Evolutionary conservation across 2,888 invertebrate genomes (phyloP).

Genomic region (Lamellibrachia columna): DNA sequence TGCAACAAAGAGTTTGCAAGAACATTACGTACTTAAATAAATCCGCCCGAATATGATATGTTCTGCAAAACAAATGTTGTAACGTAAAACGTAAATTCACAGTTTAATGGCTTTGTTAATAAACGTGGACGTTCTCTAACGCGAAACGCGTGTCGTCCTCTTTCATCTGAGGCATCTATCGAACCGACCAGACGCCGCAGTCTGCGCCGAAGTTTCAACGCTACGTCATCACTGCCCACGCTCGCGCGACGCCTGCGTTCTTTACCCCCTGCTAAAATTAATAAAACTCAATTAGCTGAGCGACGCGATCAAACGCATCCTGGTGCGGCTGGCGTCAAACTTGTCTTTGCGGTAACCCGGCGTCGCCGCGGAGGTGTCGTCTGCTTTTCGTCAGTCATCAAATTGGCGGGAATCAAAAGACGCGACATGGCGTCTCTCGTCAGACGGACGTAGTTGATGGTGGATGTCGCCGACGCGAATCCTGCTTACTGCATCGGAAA

Average conservation of each 20-base stretch:
- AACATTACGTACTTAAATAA: too few species aligned
- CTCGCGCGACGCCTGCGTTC: background rate
- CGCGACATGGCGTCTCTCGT: background rate
- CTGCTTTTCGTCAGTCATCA: constrained; percentile 12
- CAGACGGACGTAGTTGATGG: background rate
- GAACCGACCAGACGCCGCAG: background rate
- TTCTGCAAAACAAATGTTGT: too few species aligned
- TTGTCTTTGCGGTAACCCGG: background rate
- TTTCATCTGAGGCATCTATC: background rate
- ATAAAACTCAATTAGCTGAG: background rate
- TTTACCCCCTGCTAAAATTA: background rate
- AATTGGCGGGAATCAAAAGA: constrained; percentile 16
- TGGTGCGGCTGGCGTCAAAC: background rate
- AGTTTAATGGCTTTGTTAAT: background rate
- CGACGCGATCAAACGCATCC: background rate
- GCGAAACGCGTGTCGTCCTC: background rate
- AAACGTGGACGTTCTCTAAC: background rate
- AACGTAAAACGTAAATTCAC: background rate
- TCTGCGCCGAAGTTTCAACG: background rate
- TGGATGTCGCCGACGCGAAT: background rate
- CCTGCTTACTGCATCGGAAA: background rate
- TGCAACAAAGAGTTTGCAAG: too few species aligned
- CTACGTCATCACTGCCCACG: background rate
- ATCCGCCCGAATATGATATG: too few species aligned
- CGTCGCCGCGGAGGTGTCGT: background rate